phyloP scores from a whole-genome alignment of 2,888 invertebrate genomes.

The Limnephilus marmoratus region DNA sequence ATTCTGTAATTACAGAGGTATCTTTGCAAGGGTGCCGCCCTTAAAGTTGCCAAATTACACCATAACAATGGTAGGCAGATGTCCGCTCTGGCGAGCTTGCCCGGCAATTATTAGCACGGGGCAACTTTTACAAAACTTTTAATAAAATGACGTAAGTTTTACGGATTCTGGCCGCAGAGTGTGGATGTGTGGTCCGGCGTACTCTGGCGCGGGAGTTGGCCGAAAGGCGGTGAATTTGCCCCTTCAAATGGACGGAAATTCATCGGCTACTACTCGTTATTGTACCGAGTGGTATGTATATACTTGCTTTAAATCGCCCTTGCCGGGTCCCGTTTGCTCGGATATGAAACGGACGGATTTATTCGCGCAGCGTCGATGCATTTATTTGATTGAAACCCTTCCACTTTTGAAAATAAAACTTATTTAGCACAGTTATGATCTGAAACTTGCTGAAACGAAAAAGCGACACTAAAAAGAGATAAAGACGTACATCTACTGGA shows the following conservation, averaged over 20 bases:
- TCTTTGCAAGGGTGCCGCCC: constrained; percentile 3
- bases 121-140: constrained; percentile 42
- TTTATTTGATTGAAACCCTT: not conserved
- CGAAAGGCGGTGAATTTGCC: not conserved
- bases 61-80: constrained; percentile 31
- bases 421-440: too few relatives aligned
- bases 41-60: constrained; percentile 42
- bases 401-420: too few relatives aligned
- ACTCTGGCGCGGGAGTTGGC: not conserved
- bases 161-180: constrained; percentile 17
- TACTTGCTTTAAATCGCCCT: not conserved
- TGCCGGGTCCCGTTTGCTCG: not conserved
- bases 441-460: too few relatives aligned
- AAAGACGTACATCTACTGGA: too few relatives aligned
- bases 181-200: not conserved
- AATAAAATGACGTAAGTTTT: constrained; percentile 45
- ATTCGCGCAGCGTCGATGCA: not conserved
- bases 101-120: constrained; percentile 14
- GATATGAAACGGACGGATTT: not conserved
- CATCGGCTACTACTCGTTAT: not conserved
- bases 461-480: too few relatives aligned
- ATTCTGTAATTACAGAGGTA: constrained; percentile 16
- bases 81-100: not conserved
- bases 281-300: not conserved
- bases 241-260: not conserved